Conservation (phyloP, 2,113 vertebrate genomes). For the Hypomesus transpacificus region DNA sequence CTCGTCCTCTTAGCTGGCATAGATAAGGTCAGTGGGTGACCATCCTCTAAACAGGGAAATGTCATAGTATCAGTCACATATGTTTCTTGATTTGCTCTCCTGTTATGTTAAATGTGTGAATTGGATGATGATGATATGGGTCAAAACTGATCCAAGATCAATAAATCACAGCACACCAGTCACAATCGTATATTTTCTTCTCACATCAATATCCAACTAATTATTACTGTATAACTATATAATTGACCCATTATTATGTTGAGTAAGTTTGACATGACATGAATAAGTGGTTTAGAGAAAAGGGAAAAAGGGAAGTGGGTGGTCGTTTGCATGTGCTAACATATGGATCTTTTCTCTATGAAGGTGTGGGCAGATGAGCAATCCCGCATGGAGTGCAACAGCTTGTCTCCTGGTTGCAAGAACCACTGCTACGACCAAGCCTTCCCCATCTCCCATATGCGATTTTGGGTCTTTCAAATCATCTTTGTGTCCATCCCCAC, state of each 20-base stretch:
- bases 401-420: slow-evolving; percentile 49
- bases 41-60: slow-evolving; percentile 37
- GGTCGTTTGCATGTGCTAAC: too few species aligned
- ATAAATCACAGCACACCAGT: too few species aligned
- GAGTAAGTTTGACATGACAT: too few species aligned
- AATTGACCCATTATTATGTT: too few species aligned
- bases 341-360: neutral
- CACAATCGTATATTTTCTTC: too few species aligned
- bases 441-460: slow-evolving; percentile 70
- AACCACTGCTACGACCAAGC: slow-evolving; percentile 60
- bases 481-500: slow-evolving; percentile 64
- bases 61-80: neutral
- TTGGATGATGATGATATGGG: too few species aligned
- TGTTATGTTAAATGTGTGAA: too few species aligned
- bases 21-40: slow-evolving; percentile 62
- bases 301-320: neutral
- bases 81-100: too few species aligned
- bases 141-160: too few species aligned
- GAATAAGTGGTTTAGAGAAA: neutral
- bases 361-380: slow-evolving; percentile 73
- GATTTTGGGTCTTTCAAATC: slow-evolving; percentile 74
- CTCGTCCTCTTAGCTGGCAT: slow-evolving; percentile 65
- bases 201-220: too few species aligned
- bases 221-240: too few species aligned
- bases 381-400: slow-evolving; percentile 66